phyloP scores from a whole-genome alignment of 2,888 invertebrate species.

The Amblyteles armatorius region DNA sequence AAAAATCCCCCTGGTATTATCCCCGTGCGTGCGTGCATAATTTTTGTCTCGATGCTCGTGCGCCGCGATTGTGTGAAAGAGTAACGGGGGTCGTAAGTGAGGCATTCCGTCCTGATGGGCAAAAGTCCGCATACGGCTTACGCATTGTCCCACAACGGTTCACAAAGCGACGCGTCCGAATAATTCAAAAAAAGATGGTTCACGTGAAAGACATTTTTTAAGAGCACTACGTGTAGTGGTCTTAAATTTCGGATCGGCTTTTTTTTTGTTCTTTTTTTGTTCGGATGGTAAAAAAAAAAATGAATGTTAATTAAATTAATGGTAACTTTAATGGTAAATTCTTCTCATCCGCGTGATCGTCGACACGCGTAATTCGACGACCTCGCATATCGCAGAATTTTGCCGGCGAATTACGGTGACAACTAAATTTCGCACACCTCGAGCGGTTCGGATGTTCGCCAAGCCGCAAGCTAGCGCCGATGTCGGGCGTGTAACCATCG shows the following conservation, averaged over 20 bases:
- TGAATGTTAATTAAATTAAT: not conserved
- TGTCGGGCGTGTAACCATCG: conserved; percentile 45
- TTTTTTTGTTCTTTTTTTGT: not conserved
- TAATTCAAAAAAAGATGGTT: conserved; percentile 7
- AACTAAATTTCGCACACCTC: conserved; percentile 30
- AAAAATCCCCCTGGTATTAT: conserved; percentile 13
- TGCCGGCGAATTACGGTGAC: not conserved
- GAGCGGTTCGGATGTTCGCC: conserved; percentile 19
- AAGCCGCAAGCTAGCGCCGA: conserved; percentile 11
- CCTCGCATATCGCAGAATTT: conserved; percentile 33
- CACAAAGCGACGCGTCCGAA: conserved; percentile 29
- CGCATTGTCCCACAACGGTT: conserved; percentile 67
- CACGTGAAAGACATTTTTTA: not conserved
- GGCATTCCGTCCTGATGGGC: not conserved
- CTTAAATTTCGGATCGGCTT: too few species aligned
- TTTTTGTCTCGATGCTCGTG: conserved; percentile 31
- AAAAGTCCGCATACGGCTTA: conserved; percentile 49
- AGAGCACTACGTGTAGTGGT: not conserved
- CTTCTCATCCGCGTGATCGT: not conserved
- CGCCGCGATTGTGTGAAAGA: conserved; percentile 5
- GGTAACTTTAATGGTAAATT: not conserved
- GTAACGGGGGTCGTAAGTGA: not conserved
- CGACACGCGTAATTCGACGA: not conserved
- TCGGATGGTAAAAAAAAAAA: not conserved
- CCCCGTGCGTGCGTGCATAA: conserved; percentile 25